Conservation (phyloP, 1,140 invertebrate genomes). For the Drosophila guanche region DNA sequence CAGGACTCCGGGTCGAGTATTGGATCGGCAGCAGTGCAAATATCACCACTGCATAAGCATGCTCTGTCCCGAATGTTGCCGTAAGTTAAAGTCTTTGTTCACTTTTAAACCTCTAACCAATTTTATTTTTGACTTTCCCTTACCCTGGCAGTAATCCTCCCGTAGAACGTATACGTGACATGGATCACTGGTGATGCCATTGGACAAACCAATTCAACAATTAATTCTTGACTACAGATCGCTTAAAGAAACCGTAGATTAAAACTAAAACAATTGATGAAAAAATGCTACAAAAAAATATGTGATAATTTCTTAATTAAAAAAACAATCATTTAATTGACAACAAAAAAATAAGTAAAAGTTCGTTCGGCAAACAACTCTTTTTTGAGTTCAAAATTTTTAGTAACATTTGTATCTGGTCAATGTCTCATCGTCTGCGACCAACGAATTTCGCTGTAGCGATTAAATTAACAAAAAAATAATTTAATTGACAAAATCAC, state of each 20-base stretch:
- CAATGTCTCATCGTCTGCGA: no score
- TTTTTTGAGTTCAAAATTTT: no score
- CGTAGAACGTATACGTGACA: constrained; percentile 77
- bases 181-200: constrained; percentile 79
- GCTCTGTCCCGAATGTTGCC: constrained; percentile 80
- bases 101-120: neutral
- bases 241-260: constrained; percentile 15
- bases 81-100: constrained; percentile 50
- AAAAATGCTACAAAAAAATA: constrained; percentile 69
- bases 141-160: constrained; percentile 67
- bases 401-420: no score
- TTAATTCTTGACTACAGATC: constrained; percentile 51
- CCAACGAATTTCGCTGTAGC: no score
- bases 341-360: no score
- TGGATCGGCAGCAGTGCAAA: constrained; percentile 79
- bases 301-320: constrained; percentile 78
- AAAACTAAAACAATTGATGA: constrained; percentile 32
- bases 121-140: neutral
- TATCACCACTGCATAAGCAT: constrained; percentile 79
- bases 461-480: constrained; percentile 47
- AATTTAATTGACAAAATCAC: constrained; percentile 55
- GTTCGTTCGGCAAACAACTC: no score
- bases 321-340: constrained; percentile 50
- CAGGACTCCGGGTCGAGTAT: constrained; percentile 84
- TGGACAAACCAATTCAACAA: constrained; percentile 43